Evolutionary conservation across 2,113 vertebrate species (phyloP).

Genomic region (Vulpes vulpes): DNA sequence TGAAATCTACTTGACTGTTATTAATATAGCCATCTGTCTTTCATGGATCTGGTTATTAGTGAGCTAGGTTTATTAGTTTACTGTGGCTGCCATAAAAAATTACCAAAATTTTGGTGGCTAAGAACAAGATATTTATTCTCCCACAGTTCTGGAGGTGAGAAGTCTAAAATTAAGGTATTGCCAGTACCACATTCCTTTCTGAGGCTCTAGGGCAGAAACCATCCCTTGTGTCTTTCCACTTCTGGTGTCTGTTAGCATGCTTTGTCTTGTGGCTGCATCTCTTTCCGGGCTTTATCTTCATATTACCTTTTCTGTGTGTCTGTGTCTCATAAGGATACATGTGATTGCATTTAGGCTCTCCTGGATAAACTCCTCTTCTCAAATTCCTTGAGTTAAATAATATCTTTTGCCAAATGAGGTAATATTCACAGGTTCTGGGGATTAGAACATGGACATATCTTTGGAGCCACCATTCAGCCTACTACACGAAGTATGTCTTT

Average conservation of each 20-base stretch:
- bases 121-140: background rate
- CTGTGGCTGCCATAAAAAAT: background rate
- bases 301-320: slow-evolving; percentile 18
- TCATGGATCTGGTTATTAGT: background rate
- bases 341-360: background rate
- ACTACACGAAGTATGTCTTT: background rate
- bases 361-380: background rate
- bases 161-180: background rate
- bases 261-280: background rate
- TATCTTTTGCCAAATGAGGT: background rate
- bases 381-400: slow-evolving; percentile 21
- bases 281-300: background rate
- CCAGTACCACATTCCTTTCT: background rate
- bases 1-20: slow-evolving; percentile 25
- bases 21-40: background rate
- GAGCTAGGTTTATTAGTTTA: background rate
- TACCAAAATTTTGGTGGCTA: background rate
- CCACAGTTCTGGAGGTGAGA: background rate
- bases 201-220: background rate
- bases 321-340: background rate
- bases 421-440: background rate
- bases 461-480: background rate
- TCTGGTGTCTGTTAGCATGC: background rate
- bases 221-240: background rate
- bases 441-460: background rate